phyloP scores from a whole-genome alignment of 2,888 invertebrate species.

The Aspidapion aeneum region DNA sequence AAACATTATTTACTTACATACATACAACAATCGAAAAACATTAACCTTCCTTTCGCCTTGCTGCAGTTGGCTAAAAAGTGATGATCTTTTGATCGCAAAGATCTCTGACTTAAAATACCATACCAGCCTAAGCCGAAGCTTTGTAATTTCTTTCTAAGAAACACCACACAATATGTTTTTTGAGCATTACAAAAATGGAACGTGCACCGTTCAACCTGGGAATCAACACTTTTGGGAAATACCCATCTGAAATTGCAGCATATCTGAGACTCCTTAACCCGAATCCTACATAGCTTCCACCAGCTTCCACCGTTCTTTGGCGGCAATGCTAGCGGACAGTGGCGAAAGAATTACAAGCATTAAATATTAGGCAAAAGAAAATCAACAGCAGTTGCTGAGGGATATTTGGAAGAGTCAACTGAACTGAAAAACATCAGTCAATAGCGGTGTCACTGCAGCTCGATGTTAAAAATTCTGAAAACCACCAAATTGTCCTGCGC shows the following conservation, averaged over 20 bases:
- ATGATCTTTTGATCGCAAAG: background rate
- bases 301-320: background rate
- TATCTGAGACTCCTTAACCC: background rate
- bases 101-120: slow-evolving; percentile 3
- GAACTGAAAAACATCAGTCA: background rate
- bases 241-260: background rate
- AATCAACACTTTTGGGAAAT: slow-evolving; percentile 1
- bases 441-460: no score
- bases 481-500: no score
- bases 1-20: no score
- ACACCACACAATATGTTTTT: slow-evolving; percentile 1
- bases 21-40: no score
- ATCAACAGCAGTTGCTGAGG: slow-evolving; percentile 2
- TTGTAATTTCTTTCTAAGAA: background rate
- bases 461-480: no score
- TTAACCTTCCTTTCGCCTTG: no score
- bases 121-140: background rate
- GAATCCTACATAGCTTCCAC: background rate
- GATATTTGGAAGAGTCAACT: slow-evolving; percentile 5
- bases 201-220: background rate
- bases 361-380: background rate
- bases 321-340: background rate
- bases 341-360: slow-evolving; percentile 4
- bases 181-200: slow-evolving; percentile 1
- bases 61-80: no score